phyloP scores from a whole-genome alignment of 2,797 vertebrate species.

The Hydrophis major region DNA sequence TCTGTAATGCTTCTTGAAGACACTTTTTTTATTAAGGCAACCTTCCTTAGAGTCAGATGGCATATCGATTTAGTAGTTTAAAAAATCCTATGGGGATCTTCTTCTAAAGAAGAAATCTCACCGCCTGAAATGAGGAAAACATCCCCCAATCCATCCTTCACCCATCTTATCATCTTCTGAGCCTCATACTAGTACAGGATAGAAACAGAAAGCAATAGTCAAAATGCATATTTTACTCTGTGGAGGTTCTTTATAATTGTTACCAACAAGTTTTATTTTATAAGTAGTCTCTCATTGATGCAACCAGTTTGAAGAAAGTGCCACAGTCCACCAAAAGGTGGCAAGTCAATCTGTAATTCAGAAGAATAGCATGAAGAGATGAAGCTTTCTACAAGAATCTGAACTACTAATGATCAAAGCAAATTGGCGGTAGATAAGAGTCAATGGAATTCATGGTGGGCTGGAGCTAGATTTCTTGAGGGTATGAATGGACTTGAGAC shows the following conservation, averaged over 20 bases:
- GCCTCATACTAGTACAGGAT: not conserved
- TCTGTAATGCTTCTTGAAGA: not conserved
- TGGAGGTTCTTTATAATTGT: not conserved
- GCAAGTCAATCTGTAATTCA: constrained; percentile 24
- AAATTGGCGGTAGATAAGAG: not conserved
- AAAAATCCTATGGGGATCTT: not conserved
- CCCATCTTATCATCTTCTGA: not conserved
- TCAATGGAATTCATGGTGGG: not conserved
- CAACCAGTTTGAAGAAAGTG: not conserved
- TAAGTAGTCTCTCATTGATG: not conserved
- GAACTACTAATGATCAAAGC: not conserved
- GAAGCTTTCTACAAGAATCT: not conserved
- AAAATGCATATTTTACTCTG: not conserved
- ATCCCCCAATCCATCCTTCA: not conserved
- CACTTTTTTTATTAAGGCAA: not conserved
- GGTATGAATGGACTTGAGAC: not conserved
- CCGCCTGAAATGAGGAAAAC: not conserved
- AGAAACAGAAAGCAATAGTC: not conserved
- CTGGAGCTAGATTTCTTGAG: not conserved
- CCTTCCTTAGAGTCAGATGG: not conserved
- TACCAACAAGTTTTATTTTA: not conserved
- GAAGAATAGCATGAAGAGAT: fast-evolving
- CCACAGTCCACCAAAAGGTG: constrained; percentile 49
- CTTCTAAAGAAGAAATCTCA: not conserved
- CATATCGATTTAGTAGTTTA: not conserved